Evolutionary conservation across 1,140 invertebrate species (phyloP).

Genomic region (Archivesica marissinica): DNA sequence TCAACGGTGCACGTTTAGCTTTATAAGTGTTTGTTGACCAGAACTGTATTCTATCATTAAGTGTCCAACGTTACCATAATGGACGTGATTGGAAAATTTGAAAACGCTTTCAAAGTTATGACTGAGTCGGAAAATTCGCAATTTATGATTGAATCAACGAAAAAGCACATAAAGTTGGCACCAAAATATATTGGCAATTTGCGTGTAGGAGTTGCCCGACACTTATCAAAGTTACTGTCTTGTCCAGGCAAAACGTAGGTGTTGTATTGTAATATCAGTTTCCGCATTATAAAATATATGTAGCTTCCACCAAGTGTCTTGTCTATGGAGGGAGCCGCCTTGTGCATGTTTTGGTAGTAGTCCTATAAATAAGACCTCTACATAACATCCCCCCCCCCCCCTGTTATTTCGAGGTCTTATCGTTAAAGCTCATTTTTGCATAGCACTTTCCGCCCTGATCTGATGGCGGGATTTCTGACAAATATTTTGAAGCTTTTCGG

Average conservation of each 20-base stretch:
- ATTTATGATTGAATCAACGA: neutral
- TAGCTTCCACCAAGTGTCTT: too few species aligned
- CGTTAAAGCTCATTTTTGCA: too few species aligned
- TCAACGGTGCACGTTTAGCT: conserved; percentile 8
- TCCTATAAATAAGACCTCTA: too few species aligned
- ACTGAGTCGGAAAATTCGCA: conserved; percentile 3
- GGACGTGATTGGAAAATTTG: neutral
- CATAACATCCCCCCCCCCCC: too few species aligned
- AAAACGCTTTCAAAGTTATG: conserved; percentile 26
- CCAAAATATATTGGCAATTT: conserved; percentile 46
- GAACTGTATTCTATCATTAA: neutral
- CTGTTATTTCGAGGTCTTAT: too few species aligned
- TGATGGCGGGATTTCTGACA: too few species aligned
- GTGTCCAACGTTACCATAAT: neutral
- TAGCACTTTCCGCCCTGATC: too few species aligned
- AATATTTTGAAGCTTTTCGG: too few species aligned
- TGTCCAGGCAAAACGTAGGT: neutral
- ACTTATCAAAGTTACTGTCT: neutral
- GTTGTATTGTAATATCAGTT: neutral
- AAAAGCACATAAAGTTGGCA: conserved; percentile 22
- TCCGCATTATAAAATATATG: neutral
- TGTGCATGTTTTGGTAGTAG: too few species aligned
- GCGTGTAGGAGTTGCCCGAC: neutral
- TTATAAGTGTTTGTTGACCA: too few species aligned
- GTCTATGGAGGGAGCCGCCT: too few species aligned